Evolutionary conservation across 2,888 invertebrate species (phyloP).

Genomic region (Pseudococcus viburni): DNA sequence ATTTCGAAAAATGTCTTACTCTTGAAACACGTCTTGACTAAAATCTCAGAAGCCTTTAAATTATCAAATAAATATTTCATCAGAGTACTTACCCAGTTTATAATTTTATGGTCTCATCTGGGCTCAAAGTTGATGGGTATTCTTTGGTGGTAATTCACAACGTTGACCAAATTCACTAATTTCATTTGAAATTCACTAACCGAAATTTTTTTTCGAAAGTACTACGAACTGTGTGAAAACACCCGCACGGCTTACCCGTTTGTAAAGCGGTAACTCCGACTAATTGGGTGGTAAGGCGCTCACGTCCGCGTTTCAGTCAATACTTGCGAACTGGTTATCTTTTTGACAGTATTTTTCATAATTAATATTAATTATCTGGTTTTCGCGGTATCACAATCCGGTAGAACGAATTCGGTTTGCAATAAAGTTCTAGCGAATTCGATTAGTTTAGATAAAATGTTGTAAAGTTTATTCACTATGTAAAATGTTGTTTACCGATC

Average conservation of each 20-base stretch:
- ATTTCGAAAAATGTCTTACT: neutral
- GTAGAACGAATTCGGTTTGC: slow-evolving; percentile 49
- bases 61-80: neutral
- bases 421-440: slow-evolving; percentile 49
- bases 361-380: slow-evolving; percentile 56
- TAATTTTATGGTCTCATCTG: slow-evolving; percentile 31
- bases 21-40: neutral
- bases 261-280: slow-evolving; percentile 53
- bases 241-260: slow-evolving; percentile 52
- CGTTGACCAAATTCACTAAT: slow-evolving; percentile 1
- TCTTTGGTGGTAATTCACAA: neutral
- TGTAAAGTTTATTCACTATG: neutral
- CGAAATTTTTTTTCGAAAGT: slow-evolving; percentile 9
- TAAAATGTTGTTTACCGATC: slow-evolving; percentile 6
- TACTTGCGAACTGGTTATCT: slow-evolving; percentile 53
- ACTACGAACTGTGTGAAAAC: slow-evolving; percentile 18
- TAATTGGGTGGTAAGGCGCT: slow-evolving; percentile 50
- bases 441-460: slow-evolving; percentile 48
- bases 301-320: slow-evolving; percentile 52
- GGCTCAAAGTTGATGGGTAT: neutral
- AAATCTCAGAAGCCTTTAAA: neutral
- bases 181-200: neutral
- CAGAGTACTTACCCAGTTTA: neutral
- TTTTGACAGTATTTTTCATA: slow-evolving; percentile 55
- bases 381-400: slow-evolving; percentile 54